These are phyloP conservation scores for Lamellibrachia satsuma DNA, from an alignment of 2,888 invertebrate species.

Conservation along the genomic window DNA sequence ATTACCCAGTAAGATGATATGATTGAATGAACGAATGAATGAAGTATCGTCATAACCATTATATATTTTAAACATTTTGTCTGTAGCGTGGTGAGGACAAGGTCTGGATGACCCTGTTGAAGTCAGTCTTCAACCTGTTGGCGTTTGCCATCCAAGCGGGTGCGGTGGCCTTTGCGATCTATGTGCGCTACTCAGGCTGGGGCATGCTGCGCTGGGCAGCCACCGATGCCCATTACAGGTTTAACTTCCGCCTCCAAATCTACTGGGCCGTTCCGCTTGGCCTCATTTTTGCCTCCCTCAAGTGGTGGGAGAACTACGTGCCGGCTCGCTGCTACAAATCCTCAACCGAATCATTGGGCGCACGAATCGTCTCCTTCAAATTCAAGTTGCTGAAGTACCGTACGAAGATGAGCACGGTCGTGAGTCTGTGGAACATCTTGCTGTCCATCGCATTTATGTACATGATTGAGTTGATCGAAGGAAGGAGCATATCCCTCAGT, in stretches of 20 bases:
- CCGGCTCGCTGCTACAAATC: constrained; percentile 45
- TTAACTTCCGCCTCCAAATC: not conserved
- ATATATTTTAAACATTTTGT: not conserved
- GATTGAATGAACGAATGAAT: too few relatives aligned
- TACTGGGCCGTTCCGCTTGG: constrained; percentile 74
- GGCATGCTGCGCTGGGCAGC: not conserved
- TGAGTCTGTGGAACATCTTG: not conserved
- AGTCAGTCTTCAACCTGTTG: constrained; percentile 23
- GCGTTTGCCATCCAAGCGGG: constrained; percentile 26
- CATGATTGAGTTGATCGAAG: not conserved
- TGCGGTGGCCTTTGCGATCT: constrained; percentile 18
- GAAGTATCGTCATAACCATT: too few relatives aligned
- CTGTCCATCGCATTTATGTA: not conserved
- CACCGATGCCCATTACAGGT: not conserved
- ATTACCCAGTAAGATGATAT: too few relatives aligned
- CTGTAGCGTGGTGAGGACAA: not conserved
- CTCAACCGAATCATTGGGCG: not conserved
- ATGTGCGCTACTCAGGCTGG: not conserved
- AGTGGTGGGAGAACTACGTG: constrained; percentile 87
- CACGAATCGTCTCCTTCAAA: not conserved
- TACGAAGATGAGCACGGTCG: not conserved
- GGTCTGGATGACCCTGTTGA: not conserved
- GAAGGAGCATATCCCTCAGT: not conserved
- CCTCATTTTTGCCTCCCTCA: constrained; percentile 76
- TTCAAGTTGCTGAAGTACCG: constrained; percentile 10